A percentile compares a stretch with the other conserved stretches of the same genome.
phyloP scores from a whole-genome alignment of 2,888 invertebrate species.

The Tetranychus truncatus region DNA sequence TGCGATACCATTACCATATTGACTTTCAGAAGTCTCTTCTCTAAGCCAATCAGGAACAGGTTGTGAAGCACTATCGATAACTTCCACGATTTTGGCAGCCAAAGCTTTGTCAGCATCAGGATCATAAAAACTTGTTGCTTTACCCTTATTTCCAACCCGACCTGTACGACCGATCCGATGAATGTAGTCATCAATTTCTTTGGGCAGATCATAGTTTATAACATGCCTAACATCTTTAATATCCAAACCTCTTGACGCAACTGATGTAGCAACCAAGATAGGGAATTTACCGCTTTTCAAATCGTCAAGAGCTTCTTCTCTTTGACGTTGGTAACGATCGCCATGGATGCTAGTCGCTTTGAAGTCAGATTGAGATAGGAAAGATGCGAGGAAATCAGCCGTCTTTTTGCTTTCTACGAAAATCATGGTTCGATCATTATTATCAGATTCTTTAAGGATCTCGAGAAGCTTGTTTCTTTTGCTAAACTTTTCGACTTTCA shows the following conservation, averaged over 20 bases:
- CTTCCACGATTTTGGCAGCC: slow-evolving; percentile 47
- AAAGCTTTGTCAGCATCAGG: slow-evolving; percentile 41
- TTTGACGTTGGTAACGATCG: slow-evolving; percentile 49
- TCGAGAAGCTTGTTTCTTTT: slow-evolving; percentile 56
- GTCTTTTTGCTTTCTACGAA: slow-evolving; percentile 78
- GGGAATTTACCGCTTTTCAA: slow-evolving; percentile 57
- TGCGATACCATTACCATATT: slow-evolving; percentile 28
- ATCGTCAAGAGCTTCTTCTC: slow-evolving; percentile 54
- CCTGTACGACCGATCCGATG: slow-evolving; percentile 40
- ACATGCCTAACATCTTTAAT: slow-evolving; percentile 54
- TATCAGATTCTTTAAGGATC: slow-evolving; percentile 42
- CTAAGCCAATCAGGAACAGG: slow-evolving; percentile 55
- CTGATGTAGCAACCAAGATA: slow-evolving; percentile 81
- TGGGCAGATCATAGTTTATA: slow-evolving; percentile 38
- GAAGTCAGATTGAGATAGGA: slow-evolving; percentile 55
- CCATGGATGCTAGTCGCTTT: slow-evolving; percentile 55
- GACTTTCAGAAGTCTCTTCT: slow-evolving; percentile 31
- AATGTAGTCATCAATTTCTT: slow-evolving; percentile 36
- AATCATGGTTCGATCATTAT: slow-evolving; percentile 40
- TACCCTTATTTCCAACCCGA: slow-evolving; percentile 36
- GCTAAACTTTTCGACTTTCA: slow-evolving; percentile 42
- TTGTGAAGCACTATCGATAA: slow-evolving; percentile 54
- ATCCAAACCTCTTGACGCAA: slow-evolving; percentile 78
- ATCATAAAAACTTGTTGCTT: slow-evolving; percentile 44
- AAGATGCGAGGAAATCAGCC: slow-evolving; percentile 71